phyloP scores from a whole-genome alignment of 92 coral and sea anemone species.

The Isaurus tuberculatus region DNA sequence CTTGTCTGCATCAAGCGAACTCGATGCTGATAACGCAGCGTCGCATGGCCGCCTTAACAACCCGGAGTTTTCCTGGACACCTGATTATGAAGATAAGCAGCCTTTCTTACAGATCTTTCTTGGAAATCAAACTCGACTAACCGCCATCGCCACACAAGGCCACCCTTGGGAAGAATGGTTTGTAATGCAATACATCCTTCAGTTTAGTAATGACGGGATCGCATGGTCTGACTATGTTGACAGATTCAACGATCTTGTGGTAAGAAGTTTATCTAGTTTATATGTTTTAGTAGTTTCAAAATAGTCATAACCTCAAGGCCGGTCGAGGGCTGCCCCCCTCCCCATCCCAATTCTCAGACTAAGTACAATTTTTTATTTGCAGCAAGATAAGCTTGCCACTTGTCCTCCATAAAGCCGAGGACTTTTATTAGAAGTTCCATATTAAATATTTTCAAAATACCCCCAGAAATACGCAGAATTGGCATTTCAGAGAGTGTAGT shows the following conservation, averaged over 20 bases:
- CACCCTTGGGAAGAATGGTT: constrained; percentile 75
- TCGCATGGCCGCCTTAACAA: constrained; percentile 63
- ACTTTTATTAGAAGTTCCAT: too few relatives aligned
- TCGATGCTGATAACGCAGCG: constrained; percentile 50
- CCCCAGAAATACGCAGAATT: too few relatives aligned
- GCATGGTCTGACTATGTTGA: constrained; percentile 69
- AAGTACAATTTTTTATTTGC: too few relatives aligned
- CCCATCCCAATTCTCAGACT: too few relatives aligned
- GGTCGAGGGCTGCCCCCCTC: too few relatives aligned
- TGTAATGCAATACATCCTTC: constrained; percentile 61
- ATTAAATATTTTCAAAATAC: too few relatives aligned
- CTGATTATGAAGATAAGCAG: constrained; percentile 41
- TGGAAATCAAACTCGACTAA: constrained; percentile 68
- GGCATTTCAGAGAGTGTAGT: too few relatives aligned
- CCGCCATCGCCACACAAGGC: constrained; percentile 71
- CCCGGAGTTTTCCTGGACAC: constrained; percentile 67
- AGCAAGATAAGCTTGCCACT: too few relatives aligned
- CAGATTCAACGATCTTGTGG: constrained; percentile 54
- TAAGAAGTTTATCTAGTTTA: constrained; percentile 15
- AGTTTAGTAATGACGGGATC: constrained; percentile 61
- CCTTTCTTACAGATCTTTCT: constrained; percentile 70
- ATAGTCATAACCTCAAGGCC: too few relatives aligned
- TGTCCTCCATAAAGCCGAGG: too few relatives aligned
- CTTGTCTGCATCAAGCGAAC: constrained; percentile 54
- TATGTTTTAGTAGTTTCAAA: neutral